Percentiles rank a stretch among this genome's conserved stretches.
Conservation (phyloP, 1,140 invertebrate genomes). For the Cephus cinctus region DNA sequence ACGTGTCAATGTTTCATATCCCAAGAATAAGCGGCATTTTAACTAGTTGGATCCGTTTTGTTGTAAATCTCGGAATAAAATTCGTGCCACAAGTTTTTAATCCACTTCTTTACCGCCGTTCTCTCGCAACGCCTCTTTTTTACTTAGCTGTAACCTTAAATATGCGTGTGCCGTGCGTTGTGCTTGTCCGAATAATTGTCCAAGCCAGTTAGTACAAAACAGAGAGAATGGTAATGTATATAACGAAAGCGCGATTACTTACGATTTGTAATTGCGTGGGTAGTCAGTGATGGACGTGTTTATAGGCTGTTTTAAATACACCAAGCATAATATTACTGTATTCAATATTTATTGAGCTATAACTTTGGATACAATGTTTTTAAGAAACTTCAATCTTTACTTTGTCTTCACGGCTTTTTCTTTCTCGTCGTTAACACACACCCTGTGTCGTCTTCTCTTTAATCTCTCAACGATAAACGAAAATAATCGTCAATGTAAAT, state of each 20-base stretch:
- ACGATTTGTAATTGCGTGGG: too few species aligned
- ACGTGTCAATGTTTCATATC: slow-evolving; percentile 57
- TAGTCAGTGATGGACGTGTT: too few species aligned
- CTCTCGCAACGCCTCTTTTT: slow-evolving; percentile 15
- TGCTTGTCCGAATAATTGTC: too few species aligned
- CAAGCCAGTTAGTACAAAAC: too few species aligned
- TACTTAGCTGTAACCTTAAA: background rate
- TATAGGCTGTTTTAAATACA: too few species aligned
- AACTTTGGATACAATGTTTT: slow-evolving; percentile 34
- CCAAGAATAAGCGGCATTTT: slow-evolving; percentile 52
- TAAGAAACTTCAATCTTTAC: slow-evolving; percentile 19
- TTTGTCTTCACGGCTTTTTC: too few species aligned
- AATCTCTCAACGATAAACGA: too few species aligned
- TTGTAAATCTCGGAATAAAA: slow-evolving; percentile 56
- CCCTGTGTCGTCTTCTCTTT: too few species aligned
- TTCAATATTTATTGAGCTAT: slow-evolving; percentile 33
- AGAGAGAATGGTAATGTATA: too few species aligned
- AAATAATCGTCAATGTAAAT: too few species aligned
- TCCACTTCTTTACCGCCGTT: slow-evolving; percentile 17
- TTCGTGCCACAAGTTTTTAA: slow-evolving; percentile 51
- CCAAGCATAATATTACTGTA: slow-evolving; percentile 24
- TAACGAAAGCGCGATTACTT: too few species aligned
- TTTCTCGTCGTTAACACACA: too few species aligned
- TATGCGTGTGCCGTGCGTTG: slow-evolving; percentile 3
- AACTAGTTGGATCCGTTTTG: slow-evolving; percentile 52